Evolutionary conservation across 2,888 invertebrate species (phyloP).

Genomic region (Himalopsyche kuldschensis): DNA sequence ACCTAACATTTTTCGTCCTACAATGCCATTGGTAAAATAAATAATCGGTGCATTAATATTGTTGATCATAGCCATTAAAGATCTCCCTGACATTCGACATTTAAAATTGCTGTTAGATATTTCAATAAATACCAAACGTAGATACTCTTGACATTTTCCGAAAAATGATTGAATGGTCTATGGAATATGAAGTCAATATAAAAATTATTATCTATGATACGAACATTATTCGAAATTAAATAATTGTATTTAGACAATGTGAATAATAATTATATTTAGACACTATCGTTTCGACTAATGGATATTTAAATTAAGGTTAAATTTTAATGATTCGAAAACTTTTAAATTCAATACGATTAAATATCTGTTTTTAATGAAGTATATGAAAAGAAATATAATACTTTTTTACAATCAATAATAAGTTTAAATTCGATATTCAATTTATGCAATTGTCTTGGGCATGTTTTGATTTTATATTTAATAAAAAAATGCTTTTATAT

Average conservation of each 20-base stretch:
- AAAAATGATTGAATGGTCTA: background rate
- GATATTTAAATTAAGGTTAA: background rate
- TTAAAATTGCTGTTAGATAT: background rate
- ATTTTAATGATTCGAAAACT: too few relatives aligned
- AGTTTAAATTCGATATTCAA: too few relatives aligned
- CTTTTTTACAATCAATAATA: too few relatives aligned
- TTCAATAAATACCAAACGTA: background rate
- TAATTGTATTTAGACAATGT: background rate
- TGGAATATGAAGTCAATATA: background rate
- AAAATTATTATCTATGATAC: background rate
- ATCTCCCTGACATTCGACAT: background rate
- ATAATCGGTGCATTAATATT: background rate
- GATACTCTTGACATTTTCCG: background rate
- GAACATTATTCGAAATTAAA: background rate
- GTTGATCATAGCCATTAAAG: background rate
- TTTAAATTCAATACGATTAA: too few relatives aligned
- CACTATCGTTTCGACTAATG: background rate
- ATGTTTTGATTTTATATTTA: too few relatives aligned
- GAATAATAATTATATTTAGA: background rate
- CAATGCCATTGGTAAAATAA: background rate
- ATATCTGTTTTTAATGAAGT: too few relatives aligned
- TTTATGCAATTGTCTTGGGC: too few relatives aligned
- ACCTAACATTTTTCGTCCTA: background rate
- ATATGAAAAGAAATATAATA: too few relatives aligned
- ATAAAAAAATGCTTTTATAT: too few relatives aligned